These are phyloP conservation scores for Aptenodytes patagonicus DNA, from an alignment of 2,113 vertebrate species.

Conservation along the genomic window DNA sequence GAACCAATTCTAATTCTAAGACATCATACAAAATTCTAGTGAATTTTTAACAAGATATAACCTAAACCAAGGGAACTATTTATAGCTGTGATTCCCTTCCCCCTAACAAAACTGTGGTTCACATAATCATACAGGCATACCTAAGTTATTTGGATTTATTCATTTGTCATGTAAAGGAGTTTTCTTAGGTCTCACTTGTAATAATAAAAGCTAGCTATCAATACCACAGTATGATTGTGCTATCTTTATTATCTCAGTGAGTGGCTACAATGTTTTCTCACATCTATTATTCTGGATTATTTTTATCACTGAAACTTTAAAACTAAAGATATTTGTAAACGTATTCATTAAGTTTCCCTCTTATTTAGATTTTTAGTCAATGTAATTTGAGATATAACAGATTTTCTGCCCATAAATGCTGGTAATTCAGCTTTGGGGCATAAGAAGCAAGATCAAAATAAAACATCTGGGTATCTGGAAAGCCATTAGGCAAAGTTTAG, in stretches of 20 bases:
- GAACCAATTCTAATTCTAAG: neutral
- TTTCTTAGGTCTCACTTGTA: constrained; percentile 70
- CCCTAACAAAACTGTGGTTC: constrained; percentile 64
- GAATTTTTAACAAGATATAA: neutral
- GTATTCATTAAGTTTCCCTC: neutral
- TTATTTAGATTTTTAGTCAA: neutral
- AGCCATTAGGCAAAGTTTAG: neutral
- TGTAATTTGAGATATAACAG: neutral
- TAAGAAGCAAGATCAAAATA: neutral
- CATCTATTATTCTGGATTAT: neutral
- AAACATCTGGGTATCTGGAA: neutral
- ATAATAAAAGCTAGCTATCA: constrained; percentile 74
- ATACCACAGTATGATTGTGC: constrained; percentile 64
- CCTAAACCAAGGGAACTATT: neutral
- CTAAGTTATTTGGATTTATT: constrained; percentile 75
- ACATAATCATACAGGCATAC: constrained; percentile 75
- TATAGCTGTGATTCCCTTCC: constrained; percentile 73
- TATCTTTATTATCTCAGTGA: constrained; percentile 73
- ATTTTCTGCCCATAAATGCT: neutral
- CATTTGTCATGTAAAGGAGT: constrained; percentile 76
- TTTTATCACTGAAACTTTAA: neutral
- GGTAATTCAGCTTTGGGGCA: neutral
- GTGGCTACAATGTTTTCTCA: neutral
- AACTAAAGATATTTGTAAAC: neutral
- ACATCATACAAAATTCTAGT: neutral